Conservation (phyloP, 2,113 vertebrate genomes). For the Hippolais icterina region DNA sequence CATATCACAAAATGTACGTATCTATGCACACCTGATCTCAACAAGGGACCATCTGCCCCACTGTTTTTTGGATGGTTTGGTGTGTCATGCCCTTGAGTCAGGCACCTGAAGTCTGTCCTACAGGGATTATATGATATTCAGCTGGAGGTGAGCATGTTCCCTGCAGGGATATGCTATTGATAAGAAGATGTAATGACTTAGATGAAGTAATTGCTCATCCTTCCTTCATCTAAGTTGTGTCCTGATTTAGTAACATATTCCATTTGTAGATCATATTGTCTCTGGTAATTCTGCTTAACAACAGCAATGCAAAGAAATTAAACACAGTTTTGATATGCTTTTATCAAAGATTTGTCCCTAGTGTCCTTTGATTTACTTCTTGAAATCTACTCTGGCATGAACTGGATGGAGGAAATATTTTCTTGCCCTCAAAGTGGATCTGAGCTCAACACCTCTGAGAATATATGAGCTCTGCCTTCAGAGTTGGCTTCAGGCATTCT, state of each 20-base stretch:
- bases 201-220: slow-evolving; percentile 17
- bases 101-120: neutral
- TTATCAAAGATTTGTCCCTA: slow-evolving; percentile 1
- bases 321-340: slow-evolving; percentile 10
- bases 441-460: slow-evolving; percentile 29
- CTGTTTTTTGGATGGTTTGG: neutral
- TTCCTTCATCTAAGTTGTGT: slow-evolving; percentile 15
- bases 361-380: slow-evolving; percentile 25
- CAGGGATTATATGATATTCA: neutral
- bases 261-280: slow-evolving; percentile 5
- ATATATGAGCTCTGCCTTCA: slow-evolving; percentile 42
- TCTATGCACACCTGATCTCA: neutral
- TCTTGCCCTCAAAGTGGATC: neutral
- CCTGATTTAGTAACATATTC: slow-evolving; percentile 32
- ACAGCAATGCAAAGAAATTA: slow-evolving; percentile 24
- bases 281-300: slow-evolving; percentile 21
- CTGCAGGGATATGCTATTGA: neutral
- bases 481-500: slow-evolving; percentile 35
- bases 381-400: neutral
- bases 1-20: accelerated
- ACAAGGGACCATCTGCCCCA: neutral
- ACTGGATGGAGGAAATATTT: slow-evolving; percentile 27
- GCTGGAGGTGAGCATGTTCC: neutral
- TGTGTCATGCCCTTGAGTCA: neutral
- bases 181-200: neutral